phyloP scores from a whole-genome alignment of 2,113 vertebrate genomes.

The Nesoenas mayeri region DNA sequence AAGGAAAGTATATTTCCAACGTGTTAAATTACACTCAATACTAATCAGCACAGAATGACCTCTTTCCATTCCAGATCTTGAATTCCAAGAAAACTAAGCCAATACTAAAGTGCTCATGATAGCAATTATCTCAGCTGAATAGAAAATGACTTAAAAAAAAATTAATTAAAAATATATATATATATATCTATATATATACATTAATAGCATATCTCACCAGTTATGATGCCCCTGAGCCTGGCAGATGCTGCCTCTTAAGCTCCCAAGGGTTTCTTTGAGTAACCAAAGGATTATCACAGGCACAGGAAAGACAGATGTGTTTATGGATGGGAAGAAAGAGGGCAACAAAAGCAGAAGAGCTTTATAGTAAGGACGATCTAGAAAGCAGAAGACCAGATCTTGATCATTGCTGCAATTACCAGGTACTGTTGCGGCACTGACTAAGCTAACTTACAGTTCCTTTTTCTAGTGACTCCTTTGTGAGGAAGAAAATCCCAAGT shows the following conservation, averaged over 20 bases:
- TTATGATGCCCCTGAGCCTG: background rate
- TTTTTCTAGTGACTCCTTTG: background rate
- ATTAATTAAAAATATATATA: no score
- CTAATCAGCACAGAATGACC: background rate
- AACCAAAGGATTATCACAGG: background rate
- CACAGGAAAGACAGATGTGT: background rate
- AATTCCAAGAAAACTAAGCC: background rate
- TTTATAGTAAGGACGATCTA: background rate
- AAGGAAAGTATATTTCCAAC: background rate
- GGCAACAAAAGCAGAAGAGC: background rate
- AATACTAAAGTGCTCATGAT: background rate
- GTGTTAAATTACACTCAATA: background rate
- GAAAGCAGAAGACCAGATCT: background rate
- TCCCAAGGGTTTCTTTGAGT: background rate
- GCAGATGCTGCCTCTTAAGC: background rate
- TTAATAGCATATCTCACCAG: background rate
- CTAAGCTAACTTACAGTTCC: background rate
- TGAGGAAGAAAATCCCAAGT: background rate
- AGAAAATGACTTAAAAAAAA: background rate
- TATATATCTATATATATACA: background rate
- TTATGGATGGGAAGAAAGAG: background rate
- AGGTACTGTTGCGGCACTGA: background rate
- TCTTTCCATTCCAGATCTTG: background rate
- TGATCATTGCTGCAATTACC: background rate
- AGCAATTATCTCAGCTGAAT: background rate